Conservation (phyloP, 2,797 vertebrate species). For the Pempheris klunzingeri region DNA sequence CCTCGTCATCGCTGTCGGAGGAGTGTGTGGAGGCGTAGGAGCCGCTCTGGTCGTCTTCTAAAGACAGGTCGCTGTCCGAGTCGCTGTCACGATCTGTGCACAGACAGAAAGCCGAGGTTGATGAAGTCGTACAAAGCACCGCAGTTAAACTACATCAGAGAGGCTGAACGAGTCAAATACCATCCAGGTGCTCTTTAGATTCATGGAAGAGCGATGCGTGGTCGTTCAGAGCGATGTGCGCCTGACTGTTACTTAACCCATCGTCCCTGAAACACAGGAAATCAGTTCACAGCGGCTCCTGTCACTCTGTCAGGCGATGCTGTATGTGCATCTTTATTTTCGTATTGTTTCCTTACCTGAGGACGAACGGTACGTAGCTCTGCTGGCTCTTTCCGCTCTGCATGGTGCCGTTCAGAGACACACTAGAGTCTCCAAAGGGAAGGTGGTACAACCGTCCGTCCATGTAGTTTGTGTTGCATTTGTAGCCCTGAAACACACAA, state of each 20-base stretch:
- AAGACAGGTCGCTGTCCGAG: constrained; percentile 94
- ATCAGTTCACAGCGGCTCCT: neutral
- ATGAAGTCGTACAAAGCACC: fast-evolving
- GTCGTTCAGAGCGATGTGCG: constrained; percentile 86
- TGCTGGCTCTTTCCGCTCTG: constrained; percentile 94
- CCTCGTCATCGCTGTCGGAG: constrained; percentile 94
- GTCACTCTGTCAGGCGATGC: fast-evolving
- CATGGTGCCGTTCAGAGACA: constrained; percentile 92
- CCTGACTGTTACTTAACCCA: constrained; percentile 86
- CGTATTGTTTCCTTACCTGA: constrained; percentile 82
- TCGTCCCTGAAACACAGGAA: constrained; percentile 88
- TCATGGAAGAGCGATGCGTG: constrained; percentile 88
- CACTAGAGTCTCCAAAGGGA: constrained; percentile 88
- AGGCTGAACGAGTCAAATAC: constrained; percentile 69
- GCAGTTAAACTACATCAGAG: neutral
- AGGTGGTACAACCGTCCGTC: constrained; percentile 89
- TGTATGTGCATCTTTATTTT: neutral
- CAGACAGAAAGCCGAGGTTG: neutral
- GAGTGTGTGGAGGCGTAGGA: constrained; percentile 95
- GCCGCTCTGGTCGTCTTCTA: constrained; percentile 93
- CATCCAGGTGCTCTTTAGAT: constrained; percentile 83
- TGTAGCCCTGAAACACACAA: constrained; percentile 83
- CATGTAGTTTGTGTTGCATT: constrained; percentile 87
- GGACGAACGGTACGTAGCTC: constrained; percentile 94
- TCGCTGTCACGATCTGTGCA: constrained; percentile 90